phyloP scores from a whole-genome alignment of 2,888 invertebrate genomes.

The Aporophyla nigra region DNA sequence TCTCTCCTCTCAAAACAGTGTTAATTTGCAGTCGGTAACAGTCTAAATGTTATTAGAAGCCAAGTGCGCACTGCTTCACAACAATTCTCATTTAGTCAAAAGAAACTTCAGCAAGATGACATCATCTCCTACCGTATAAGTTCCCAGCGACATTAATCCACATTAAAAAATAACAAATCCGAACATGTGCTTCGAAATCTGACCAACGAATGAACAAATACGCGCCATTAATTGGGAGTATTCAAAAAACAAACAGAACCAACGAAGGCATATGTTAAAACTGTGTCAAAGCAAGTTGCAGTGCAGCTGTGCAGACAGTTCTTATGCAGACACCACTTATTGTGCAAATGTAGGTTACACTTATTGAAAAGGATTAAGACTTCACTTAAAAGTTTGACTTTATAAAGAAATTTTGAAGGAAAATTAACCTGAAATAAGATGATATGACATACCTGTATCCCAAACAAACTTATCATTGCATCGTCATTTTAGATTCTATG shows the following conservation, averaged over 20 bases:
- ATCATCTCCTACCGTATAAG: conserved; percentile 47
- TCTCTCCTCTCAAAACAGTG: background rate
- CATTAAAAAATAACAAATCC: conserved; percentile 41
- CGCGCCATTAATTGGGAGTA: conserved; percentile 45
- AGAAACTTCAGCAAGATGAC: conserved; percentile 38
- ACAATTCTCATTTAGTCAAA: conserved; percentile 14
- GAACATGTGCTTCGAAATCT: conserved; percentile 52
- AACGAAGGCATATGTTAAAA: conserved; percentile 69
- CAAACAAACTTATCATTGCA: background rate
- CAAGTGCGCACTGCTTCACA: background rate
- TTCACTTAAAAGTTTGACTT: conserved; percentile 43
- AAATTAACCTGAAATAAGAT: background rate
- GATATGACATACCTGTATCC: background rate
- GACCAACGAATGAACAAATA: conserved; percentile 44
- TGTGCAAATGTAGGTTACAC: conserved; percentile 65
- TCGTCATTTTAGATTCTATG: background rate
- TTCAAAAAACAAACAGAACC: conserved; percentile 64
- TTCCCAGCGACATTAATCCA: conserved; percentile 40
- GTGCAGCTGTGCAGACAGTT: conserved; percentile 74
- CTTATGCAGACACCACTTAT: conserved; percentile 57
- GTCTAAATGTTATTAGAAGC: no score
- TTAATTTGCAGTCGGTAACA: background rate
- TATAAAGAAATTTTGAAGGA: background rate
- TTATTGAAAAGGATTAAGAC: conserved; percentile 53
- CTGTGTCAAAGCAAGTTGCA: conserved; percentile 71